phyloP scores from a whole-genome alignment of 2,888 invertebrate genomes.

The Drosophila greeni region DNA sequence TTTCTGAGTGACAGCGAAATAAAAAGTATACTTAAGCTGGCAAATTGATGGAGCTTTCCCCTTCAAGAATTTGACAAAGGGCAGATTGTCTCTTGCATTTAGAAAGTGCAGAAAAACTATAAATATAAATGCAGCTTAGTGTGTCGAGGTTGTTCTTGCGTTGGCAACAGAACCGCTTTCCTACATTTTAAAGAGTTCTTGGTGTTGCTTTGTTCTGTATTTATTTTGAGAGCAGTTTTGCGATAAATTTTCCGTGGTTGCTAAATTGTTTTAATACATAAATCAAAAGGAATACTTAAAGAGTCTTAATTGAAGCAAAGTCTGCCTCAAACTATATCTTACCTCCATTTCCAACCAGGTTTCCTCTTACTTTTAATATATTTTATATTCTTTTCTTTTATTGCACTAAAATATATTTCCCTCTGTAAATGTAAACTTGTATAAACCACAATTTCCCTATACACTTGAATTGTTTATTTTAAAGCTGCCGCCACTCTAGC shows the following conservation, averaged over 20 bases:
- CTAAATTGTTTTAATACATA: neutral
- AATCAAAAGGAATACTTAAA: neutral
- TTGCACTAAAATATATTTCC: neutral
- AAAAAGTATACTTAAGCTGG: slow-evolving; percentile 35
- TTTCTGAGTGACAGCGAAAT: slow-evolving; percentile 15
- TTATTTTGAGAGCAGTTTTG: neutral
- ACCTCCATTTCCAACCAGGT: too few relatives aligned
- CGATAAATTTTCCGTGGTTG: neutral
- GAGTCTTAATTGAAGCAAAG: neutral
- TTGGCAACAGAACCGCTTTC: slow-evolving; percentile 44
- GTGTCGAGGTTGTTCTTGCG: slow-evolving; percentile 52
- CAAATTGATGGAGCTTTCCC: slow-evolving; percentile 2
- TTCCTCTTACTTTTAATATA: neutral
- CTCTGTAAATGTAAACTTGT: neutral
- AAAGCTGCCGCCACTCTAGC: slow-evolving; percentile 15
- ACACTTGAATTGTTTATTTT: slow-evolving; percentile 24
- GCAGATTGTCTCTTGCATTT: slow-evolving; percentile 24
- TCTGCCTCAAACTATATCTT: neutral
- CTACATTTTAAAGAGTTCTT: slow-evolving; percentile 17
- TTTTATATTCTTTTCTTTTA: neutral
- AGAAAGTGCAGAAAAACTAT: slow-evolving; percentile 35
- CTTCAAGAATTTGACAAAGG: slow-evolving; percentile 40
- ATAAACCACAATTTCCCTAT: neutral
- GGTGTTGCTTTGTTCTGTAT: neutral
- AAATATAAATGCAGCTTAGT: slow-evolving; percentile 55